Percentiles rank a stretch among this genome's conserved stretches.
These are phyloP conservation scores for Monopterus albus DNA, from an alignment of 2,113 vertebrate genomes.

Conservation along the genomic window DNA sequence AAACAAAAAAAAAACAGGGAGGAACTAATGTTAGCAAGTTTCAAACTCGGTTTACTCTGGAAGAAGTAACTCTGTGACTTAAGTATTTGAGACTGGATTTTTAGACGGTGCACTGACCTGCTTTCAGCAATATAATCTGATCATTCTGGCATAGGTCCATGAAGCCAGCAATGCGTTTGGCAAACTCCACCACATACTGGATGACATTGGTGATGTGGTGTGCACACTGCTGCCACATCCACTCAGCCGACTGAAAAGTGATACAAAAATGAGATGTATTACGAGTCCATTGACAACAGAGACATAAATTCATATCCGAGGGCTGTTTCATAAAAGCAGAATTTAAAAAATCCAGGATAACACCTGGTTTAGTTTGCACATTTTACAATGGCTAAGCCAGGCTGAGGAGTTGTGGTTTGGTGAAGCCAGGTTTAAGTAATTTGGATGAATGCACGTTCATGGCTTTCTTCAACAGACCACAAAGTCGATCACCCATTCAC, in stretches of 20 bases:
- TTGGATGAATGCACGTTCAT: too few relatives aligned
- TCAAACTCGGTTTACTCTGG: conserved; percentile 9
- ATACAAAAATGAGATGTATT: not conserved
- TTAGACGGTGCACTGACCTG: conserved; percentile 80
- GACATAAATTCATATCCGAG: too few relatives aligned
- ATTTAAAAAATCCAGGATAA: too few relatives aligned
- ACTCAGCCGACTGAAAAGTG: conserved; percentile 83
- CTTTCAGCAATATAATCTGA: conserved; percentile 92
- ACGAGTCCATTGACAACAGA: too few relatives aligned
- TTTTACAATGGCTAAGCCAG: too few relatives aligned
- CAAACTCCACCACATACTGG: conserved; percentile 92
- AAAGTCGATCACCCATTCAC: too few relatives aligned
- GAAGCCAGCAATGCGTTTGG: conserved; percentile 89
- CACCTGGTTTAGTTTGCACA: too few relatives aligned
- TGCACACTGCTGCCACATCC: conserved; percentile 91
- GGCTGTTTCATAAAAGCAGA: too few relatives aligned
- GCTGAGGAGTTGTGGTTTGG: too few relatives aligned
- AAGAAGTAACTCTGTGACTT: not conserved
- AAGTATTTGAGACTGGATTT: not conserved
- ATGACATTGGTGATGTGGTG: conserved; percentile 90
- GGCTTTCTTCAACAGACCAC: too few relatives aligned
- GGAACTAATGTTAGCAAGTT: conserved; percentile 69
- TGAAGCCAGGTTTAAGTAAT: too few relatives aligned
- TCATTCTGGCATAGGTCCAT: conserved; percentile 93
- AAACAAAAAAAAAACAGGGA: conserved; percentile 69